Evolutionary conservation across 2,888 invertebrate genomes (phyloP).

Genomic region (Lysandra bellargus): DNA sequence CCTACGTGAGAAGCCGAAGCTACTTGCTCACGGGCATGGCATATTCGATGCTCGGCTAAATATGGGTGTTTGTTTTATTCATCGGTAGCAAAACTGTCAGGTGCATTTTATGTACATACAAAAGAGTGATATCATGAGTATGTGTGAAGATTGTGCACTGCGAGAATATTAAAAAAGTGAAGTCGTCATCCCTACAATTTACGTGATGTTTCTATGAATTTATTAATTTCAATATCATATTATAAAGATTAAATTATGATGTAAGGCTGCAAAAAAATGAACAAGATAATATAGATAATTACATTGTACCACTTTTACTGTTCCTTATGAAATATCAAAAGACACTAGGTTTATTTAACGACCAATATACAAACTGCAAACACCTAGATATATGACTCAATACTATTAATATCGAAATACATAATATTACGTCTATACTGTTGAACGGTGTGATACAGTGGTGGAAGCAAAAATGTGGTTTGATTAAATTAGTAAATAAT

Average conservation of each 20-base stretch:
- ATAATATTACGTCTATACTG: not conserved
- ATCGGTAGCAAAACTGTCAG: not conserved
- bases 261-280: constrained; percentile 17
- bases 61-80: not conserved
- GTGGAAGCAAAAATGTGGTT: not conserved
- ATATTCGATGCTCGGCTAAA: not conserved
- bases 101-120: not conserved
- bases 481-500: not conserved
- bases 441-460: not conserved
- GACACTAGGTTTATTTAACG: constrained; percentile 24
- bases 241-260: not conserved
- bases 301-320: constrained; percentile 5
- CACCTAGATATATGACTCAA: constrained; percentile 9
- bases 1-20: constrained; percentile 28
- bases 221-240: constrained; percentile 9
- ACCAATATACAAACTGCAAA: constrained; percentile 23
- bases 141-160: not conserved
- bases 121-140: not conserved
- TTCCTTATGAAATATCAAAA: not conserved
- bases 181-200: not conserved
- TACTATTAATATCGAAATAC: constrained; percentile 9
- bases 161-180: not conserved
- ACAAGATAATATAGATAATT: constrained; percentile 18
- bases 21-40: not conserved
- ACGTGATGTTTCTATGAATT: constrained; percentile 6